These are phyloP conservation scores for Pristionchus exspectatus DNA, from an alignment of 2,888 invertebrate species.

Conservation along the genomic window DNA sequence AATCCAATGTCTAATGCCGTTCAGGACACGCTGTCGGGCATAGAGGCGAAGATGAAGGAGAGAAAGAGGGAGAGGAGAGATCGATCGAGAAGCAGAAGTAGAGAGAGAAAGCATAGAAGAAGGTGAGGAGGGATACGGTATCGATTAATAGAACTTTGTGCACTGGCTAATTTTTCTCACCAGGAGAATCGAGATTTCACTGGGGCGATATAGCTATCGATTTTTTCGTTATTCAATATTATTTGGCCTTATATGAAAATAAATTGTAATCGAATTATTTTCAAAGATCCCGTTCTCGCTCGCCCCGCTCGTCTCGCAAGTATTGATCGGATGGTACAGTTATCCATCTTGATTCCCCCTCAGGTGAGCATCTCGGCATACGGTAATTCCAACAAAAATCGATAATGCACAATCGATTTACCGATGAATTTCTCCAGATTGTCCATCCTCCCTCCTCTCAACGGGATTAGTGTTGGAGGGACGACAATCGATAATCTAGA, in stretches of 20 bases:
- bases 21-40: constrained; percentile 96
- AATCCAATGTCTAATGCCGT: no score
- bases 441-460: constrained; percentile 17
- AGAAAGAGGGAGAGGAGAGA: constrained; percentile 50
- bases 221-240: background rate
- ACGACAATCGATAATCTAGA: constrained; percentile 28
- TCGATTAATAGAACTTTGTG: background rate
- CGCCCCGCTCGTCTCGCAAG: constrained; percentile 48
- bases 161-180: background rate
- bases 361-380: constrained; percentile 13
- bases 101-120: constrained; percentile 67
- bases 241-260: background rate
- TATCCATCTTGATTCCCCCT: constrained; percentile 34
- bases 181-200: background rate
- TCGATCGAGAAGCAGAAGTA: constrained; percentile 62
- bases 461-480: constrained; percentile 37
- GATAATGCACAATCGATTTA: background rate
- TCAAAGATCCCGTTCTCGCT: constrained; percentile 45
- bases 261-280: background rate
- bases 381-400: background rate
- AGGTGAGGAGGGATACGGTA: constrained; percentile 50
- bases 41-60: constrained; percentile 92
- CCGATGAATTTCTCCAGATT: constrained; percentile 25
- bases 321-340: constrained; percentile 47
- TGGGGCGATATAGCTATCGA: background rate